Conservation (phyloP, 2,113 vertebrate genomes). For the Chamaetylas fuelleborni region DNA sequence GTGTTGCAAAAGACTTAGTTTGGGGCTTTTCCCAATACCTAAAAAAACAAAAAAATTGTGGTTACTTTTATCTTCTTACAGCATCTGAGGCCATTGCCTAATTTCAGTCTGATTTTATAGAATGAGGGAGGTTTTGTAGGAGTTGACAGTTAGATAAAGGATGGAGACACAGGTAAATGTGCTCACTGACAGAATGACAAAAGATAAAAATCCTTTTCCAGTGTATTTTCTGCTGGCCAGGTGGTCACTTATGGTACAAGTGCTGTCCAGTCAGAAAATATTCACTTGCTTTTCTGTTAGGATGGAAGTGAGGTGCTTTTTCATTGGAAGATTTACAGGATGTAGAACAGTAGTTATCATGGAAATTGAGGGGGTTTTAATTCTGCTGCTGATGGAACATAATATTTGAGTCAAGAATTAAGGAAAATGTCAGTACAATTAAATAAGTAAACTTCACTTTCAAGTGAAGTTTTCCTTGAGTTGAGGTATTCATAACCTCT, state of each 20-base stretch:
- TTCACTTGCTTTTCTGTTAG: neutral
- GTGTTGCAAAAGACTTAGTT: neutral
- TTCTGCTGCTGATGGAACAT: neutral
- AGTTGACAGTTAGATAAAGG: neutral
- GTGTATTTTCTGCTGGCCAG: neutral
- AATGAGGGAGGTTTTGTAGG: neutral
- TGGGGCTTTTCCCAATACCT: neutral
- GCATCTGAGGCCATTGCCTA: neutral
- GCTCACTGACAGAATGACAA: neutral
- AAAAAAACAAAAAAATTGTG: neutral
- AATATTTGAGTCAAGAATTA: neutral
- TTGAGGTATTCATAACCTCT: neutral
- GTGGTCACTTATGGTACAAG: neutral
- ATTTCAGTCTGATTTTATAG: neutral
- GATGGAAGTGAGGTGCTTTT: neutral
- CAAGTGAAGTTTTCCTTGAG: neutral
- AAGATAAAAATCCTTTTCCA: neutral
- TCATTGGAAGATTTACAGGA: neutral
- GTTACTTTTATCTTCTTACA: neutral
- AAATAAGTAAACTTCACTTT: neutral
- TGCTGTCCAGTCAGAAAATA: neutral
- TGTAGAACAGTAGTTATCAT: neutral
- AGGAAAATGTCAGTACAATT: neutral
- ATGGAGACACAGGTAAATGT: neutral
- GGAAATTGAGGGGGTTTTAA: neutral